phyloP scores from a whole-genome alignment of 2,113 vertebrate genomes.

The Chlorocebus sabaeus region DNA sequence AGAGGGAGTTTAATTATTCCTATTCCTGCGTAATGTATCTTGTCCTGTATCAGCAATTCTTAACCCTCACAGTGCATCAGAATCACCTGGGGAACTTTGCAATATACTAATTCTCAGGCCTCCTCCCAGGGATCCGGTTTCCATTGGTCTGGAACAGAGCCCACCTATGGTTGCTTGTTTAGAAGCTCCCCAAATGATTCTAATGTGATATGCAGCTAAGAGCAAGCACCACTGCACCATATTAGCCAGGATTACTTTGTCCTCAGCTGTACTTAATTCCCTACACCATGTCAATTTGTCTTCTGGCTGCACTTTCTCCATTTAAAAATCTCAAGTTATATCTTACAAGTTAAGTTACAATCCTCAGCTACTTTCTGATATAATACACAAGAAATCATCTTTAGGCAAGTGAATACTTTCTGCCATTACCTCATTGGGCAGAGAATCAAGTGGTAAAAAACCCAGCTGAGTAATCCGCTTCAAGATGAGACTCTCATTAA shows the following conservation, averaged over 20 bases:
- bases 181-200: neutral
- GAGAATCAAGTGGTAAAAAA: neutral
- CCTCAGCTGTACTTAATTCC: neutral
- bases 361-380: constrained; percentile 9
- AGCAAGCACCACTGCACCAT: accelerated
- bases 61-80: neutral
- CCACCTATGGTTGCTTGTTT: neutral
- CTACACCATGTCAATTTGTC: neutral
- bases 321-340: neutral
- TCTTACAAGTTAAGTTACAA: neutral
- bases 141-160: neutral
- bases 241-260: neutral
- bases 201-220: neutral
- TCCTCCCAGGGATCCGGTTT: neutral
- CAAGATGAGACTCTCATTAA: neutral
- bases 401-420: constrained; percentile 18
- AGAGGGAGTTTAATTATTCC: neutral
- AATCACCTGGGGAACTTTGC: neutral
- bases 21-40: neutral
- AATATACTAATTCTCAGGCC: neutral
- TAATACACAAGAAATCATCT: neutral
- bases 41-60: neutral
- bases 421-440: constrained; percentile 34
- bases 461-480: neutral
- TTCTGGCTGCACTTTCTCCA: neutral